phyloP scores from a whole-genome alignment of 2,113 vertebrate genomes.

The Chloroceryle aenea region DNA sequence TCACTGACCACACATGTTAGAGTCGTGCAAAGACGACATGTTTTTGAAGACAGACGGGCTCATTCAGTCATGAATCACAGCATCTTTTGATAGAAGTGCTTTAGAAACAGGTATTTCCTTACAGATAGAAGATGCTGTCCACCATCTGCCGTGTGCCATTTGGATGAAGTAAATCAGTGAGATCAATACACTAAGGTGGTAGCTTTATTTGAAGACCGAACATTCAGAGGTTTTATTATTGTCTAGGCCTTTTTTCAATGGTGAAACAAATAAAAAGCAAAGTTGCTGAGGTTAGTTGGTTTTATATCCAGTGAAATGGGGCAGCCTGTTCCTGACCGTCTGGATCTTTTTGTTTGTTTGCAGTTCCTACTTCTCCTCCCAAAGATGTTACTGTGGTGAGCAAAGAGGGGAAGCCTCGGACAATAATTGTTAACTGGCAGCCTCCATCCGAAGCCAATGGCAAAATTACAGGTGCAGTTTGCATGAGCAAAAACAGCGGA shows the following conservation, averaged over 20 bases:
- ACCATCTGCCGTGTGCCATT: neutral
- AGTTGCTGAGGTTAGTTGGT: neutral
- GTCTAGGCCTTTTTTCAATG: neutral
- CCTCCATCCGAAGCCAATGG: constrained; percentile 97
- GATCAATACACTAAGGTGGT: rapidly evolving
- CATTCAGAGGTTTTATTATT: neutral
- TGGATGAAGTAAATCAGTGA: neutral
- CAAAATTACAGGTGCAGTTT: constrained; percentile 90
- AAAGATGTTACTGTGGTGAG: constrained; percentile 98
- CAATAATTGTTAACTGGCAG: constrained; percentile 99
- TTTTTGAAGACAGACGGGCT: neutral
- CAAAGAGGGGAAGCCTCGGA: constrained; percentile 96
- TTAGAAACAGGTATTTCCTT: neutral
- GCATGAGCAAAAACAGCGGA: neutral
- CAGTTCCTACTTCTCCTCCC: constrained; percentile 94
- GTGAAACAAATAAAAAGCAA: neutral
- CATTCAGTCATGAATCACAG: neutral
- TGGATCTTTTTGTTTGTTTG: neutral
- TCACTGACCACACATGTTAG: neutral
- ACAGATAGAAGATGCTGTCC: neutral
- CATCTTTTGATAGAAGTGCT: neutral
- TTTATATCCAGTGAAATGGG: neutral
- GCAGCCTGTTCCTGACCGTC: neutral
- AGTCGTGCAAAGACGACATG: too few relatives aligned
- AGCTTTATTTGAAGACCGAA: neutral